Evolutionary conservation across 1,140 invertebrate species (phyloP).

Genomic region (Conus betulinus): DNA sequence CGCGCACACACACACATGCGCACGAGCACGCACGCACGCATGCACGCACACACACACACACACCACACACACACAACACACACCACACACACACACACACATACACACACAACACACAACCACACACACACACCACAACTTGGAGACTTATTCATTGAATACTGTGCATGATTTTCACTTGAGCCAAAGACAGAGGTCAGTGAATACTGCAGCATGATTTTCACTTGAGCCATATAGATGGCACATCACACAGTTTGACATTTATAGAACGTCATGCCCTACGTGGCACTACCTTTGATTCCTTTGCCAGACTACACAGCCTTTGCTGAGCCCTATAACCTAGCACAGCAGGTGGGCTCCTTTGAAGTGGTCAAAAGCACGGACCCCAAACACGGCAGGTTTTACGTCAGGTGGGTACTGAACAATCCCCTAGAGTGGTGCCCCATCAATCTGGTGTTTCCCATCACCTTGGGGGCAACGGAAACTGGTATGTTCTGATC

Average conservation of each 20-base stretch:
- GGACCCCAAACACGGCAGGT: constrained; percentile 57
- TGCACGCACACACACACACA: not conserved
- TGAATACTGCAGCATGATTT: too few species aligned
- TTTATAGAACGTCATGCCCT: not conserved
- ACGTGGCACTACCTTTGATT: not conserved
- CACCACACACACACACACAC: too few species aligned
- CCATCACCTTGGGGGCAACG: constrained; percentile 57
- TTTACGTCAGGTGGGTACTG: constrained; percentile 65
- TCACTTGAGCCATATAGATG: too few species aligned
- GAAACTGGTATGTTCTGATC: constrained; percentile 50
- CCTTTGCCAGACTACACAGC: constrained; percentile 60
- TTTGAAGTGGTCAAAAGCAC: constrained; percentile 64
- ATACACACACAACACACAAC: too few species aligned
- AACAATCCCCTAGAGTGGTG: constrained; percentile 67
- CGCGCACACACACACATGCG: not conserved
- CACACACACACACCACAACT: too few species aligned
- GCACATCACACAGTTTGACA: too few species aligned
- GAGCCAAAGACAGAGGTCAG: too few species aligned
- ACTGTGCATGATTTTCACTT: too few species aligned
- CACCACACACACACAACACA: too few species aligned
- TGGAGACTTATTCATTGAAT: too few species aligned
- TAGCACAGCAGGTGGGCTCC: constrained; percentile 69
- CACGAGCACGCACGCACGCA: not conserved
- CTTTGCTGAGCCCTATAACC: constrained; percentile 68
- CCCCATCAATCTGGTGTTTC: constrained; percentile 45